Percentiles rank a stretch among this genome's conserved stretches.
Evolutionary conservation across 2,888 invertebrate genomes (phyloP).

Genomic region (Leucophenga maculata): DNA sequence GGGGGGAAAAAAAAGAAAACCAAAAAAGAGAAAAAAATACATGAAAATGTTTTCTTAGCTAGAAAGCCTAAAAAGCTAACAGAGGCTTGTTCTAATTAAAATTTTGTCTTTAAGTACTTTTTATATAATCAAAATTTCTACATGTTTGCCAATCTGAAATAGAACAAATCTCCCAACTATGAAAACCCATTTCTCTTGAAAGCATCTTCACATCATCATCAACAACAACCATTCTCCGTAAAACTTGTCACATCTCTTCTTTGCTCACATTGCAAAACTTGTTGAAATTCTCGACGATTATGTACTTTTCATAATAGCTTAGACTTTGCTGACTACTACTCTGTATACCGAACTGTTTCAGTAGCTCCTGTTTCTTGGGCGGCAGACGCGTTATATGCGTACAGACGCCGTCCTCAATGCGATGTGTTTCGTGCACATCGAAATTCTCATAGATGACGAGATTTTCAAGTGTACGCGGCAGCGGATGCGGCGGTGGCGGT

Average conservation of each 20-base stretch:
- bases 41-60: slow-evolving; percentile 1
- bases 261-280: slow-evolving; percentile 73
- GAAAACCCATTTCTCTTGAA: not conserved
- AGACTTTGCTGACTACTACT: slow-evolving; percentile 71
- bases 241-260: not conserved
- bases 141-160: not conserved
- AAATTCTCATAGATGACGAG: slow-evolving; percentile 70
- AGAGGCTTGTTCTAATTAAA: slow-evolving; percentile 24
- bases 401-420: slow-evolving; percentile 71
- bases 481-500: slow-evolving; percentile 51
- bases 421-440: slow-evolving; percentile 71
- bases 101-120: not conserved
- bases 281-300: slow-evolving; percentile 73
- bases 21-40: slow-evolving; percentile 22
- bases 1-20: not conserved
- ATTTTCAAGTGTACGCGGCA: slow-evolving; percentile 67
- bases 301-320: slow-evolving; percentile 72
- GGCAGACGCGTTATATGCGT: slow-evolving; percentile 71
- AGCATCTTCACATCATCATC: not conserved
- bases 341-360: slow-evolving; percentile 73
- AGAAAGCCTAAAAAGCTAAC: not conserved
- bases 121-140: not conserved
- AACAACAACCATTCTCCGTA: slow-evolving; percentile 50
- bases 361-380: slow-evolving; percentile 72
- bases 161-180: slow-evolving; percentile 18